Evolutionary conservation across 2,113 vertebrate genomes (phyloP).

Genomic region (Oceanodroma tethys): DNA sequence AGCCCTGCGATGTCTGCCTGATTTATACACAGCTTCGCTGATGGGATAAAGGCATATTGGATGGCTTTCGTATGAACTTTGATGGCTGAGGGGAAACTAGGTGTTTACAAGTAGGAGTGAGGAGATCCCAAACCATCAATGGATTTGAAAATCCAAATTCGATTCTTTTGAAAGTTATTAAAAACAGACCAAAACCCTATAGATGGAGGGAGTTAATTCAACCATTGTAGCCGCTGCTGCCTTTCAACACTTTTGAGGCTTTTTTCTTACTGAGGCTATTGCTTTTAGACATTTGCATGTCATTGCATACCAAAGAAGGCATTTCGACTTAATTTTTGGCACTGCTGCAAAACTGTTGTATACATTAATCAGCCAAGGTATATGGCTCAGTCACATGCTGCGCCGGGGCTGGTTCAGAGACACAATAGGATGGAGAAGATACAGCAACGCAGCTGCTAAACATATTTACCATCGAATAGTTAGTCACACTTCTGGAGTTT

Average conservation of each 20-base stretch:
- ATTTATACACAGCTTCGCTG: fast-evolving
- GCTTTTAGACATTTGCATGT: not conserved
- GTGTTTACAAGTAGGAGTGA: not conserved
- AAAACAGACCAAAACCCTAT: too few species aligned
- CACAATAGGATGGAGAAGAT: not conserved
- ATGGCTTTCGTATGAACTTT: not conserved
- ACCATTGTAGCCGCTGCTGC: not conserved
- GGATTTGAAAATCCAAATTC: not conserved
- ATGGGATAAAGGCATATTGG: fast-evolving
- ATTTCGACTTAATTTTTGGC: not conserved
- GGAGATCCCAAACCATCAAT: not conserved
- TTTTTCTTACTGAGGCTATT: not conserved
- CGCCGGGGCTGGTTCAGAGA: not conserved
- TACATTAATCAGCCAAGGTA: not conserved
- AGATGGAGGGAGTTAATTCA: not conserved
- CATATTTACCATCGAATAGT: constrained; percentile 74
- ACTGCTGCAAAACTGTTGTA: not conserved
- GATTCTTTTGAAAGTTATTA: not conserved
- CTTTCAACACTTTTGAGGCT: not conserved
- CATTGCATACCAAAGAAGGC: not conserved
- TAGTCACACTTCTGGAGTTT: constrained; percentile 87
- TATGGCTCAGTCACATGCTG: not conserved
- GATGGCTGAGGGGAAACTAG: not conserved
- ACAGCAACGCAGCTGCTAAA: constrained; percentile 82
- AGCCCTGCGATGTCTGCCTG: fast-evolving